phyloP scores from a whole-genome alignment of 2,888 invertebrate species.

The Norana najaformis region DNA sequence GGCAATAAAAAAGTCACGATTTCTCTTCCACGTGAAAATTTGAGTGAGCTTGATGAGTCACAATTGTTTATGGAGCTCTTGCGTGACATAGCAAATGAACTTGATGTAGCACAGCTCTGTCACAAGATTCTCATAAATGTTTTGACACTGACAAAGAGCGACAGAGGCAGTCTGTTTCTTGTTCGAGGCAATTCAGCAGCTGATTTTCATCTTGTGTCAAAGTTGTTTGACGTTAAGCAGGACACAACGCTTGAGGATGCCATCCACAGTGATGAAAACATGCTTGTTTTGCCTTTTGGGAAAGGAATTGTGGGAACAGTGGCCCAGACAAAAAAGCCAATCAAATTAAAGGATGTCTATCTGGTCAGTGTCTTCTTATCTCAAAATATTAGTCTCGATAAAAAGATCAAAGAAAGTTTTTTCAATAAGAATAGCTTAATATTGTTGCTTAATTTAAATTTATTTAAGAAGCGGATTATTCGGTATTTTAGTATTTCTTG shows the following conservation, averaged over 20 bases:
- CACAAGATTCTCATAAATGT: slow-evolving; percentile 96
- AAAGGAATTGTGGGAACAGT: slow-evolving; percentile 91
- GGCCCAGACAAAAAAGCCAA: slow-evolving; percentile 83
- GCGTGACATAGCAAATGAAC: slow-evolving; percentile 89
- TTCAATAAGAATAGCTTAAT: background rate
- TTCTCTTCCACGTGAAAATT: slow-evolving; percentile 47
- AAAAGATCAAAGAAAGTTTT: background rate
- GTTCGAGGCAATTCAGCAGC: slow-evolving; percentile 78
- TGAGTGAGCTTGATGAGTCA: slow-evolving; percentile 84
- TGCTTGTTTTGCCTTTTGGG: slow-evolving; percentile 79
- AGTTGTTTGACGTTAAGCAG: slow-evolving; percentile 90
- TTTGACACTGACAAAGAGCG: slow-evolving; percentile 86
- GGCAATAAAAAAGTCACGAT: background rate
- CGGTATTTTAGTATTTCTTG: too few species aligned
- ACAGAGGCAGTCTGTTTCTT: slow-evolving; percentile 78
- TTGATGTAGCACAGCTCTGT: slow-evolving; percentile 90
- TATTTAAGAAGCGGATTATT: too few species aligned
- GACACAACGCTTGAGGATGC: slow-evolving; percentile 68
- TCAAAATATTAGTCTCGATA: background rate
- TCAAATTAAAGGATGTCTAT: slow-evolving; percentile 91
- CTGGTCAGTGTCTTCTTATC: slow-evolving; percentile 68
- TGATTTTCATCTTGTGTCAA: slow-evolving; percentile 83
- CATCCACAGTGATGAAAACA: slow-evolving; percentile 53
- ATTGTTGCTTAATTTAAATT: background rate
- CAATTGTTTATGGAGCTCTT: slow-evolving; percentile 96